These are phyloP conservation scores for Anolis carolinensis DNA, from an alignment of 2,113 vertebrate genomes.

Conservation along the genomic window DNA sequence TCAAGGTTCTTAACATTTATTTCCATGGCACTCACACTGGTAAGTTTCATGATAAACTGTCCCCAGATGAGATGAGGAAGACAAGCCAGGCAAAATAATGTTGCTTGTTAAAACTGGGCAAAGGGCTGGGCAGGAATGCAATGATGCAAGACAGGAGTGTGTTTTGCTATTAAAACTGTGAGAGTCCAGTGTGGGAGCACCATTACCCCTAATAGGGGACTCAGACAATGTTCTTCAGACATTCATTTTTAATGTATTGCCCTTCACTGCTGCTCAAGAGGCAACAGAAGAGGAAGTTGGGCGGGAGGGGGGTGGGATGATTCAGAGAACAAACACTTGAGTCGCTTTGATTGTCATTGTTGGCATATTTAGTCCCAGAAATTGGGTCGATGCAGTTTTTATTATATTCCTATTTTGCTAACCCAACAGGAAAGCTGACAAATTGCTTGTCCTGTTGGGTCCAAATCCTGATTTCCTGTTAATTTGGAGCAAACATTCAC, in stretches of 20 bases:
- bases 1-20: neutral
- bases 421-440: constrained; percentile 65
- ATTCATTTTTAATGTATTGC: constrained; percentile 52
- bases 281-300: constrained; percentile 21
- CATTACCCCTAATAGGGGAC: constrained; percentile 16
- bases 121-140: constrained; percentile 43
- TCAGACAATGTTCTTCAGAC: constrained; percentile 29
- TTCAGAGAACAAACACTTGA: constrained; percentile 49
- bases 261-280: constrained; percentile 42
- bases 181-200: neutral
- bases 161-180: constrained; percentile 25
- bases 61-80: neutral
- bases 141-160: constrained; percentile 31
- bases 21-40: no score
- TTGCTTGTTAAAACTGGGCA: constrained; percentile 34
- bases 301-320: neutral
- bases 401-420: constrained; percentile 71
- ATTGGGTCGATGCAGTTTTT: constrained; percentile 74
- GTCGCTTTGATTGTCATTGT: constrained; percentile 58
- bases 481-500: constrained; percentile 46
- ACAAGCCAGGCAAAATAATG: neutral
- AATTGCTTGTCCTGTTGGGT: constrained; percentile 67
- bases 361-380: constrained; percentile 61
- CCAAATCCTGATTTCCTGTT: constrained; percentile 66
- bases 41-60: neutral